Evolutionary conservation across 2,888 invertebrate genomes (phyloP).

Genomic region (Xylota sylvarum): DNA sequence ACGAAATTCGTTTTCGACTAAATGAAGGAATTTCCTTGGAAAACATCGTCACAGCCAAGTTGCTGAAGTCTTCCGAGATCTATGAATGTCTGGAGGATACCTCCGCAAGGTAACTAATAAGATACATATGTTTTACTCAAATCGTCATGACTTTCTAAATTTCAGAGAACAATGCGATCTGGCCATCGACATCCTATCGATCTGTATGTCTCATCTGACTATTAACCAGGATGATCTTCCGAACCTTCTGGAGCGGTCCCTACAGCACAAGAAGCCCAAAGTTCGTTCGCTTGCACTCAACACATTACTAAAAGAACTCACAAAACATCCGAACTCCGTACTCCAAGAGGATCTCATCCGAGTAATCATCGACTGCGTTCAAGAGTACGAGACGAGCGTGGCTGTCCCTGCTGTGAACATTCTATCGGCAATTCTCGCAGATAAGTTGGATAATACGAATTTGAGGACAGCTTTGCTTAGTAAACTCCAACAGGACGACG

Average conservation of each 20-base stretch:
- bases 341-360: constrained; percentile 79
- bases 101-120: constrained; percentile 26
- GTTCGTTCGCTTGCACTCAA: constrained; percentile 88
- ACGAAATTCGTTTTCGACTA: constrained; percentile 85
- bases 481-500: constrained; percentile 79
- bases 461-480: constrained; percentile 79
- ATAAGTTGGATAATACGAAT: constrained; percentile 78
- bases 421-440: constrained; percentile 79
- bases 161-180: constrained; percentile 87
- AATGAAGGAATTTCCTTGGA: constrained; percentile 83
- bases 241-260: constrained; percentile 87
- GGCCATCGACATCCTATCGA: constrained; percentile 88
- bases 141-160: constrained; percentile 22
- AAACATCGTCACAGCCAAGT: constrained; percentile 82
- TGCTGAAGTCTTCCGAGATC: constrained; percentile 87
- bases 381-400: constrained; percentile 79
- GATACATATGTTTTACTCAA: constrained; percentile 79
- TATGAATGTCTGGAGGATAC: constrained; percentile 88
- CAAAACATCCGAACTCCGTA: constrained; percentile 57
- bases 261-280: constrained; percentile 87
- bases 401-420: constrained; percentile 80
- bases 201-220: constrained; percentile 88
- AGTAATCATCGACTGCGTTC: constrained; percentile 81
- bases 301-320: constrained; percentile 85
- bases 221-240: constrained; percentile 88